phyloP scores from a whole-genome alignment of 2,113 vertebrate species.

The Silurus glanis region DNA sequence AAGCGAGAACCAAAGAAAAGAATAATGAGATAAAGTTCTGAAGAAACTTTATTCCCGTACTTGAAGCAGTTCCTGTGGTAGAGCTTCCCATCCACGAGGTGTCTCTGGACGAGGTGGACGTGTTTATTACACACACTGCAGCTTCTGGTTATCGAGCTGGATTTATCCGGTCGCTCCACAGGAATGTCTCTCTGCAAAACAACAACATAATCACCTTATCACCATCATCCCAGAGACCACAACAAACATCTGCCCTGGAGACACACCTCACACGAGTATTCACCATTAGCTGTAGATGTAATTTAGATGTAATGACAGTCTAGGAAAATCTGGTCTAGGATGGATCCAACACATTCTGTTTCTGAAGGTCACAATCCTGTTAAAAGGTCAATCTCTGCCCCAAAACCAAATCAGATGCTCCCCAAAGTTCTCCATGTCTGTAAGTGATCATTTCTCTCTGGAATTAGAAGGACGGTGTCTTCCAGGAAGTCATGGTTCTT shows the following conservation, averaged over 20 bases:
- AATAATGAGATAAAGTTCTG: not conserved
- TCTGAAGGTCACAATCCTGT: not conserved
- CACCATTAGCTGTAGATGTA: not conserved
- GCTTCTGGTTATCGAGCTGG: constrained; percentile 71
- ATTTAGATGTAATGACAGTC: not conserved
- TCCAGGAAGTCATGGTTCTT: no score
- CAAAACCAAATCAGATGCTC: not conserved
- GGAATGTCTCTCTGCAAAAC: constrained; percentile 53
- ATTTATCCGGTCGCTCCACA: constrained; percentile 54
- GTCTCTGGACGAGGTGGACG: constrained; percentile 91
- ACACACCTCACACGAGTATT: not conserved
- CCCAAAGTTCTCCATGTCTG: no score
- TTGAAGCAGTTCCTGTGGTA: constrained; percentile 95
- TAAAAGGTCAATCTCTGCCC: not conserved
- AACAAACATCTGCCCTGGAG: not conserved
- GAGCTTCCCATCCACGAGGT: constrained; percentile 86
- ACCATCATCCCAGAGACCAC: not conserved
- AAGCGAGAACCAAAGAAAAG: not conserved
- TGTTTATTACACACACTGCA: constrained; percentile 82
- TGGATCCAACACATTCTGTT: not conserved
- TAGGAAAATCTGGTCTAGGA: not conserved
- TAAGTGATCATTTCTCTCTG: no score
- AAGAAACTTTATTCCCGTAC: constrained; percentile 62
- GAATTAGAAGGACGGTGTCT: no score
- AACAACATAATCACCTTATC: not conserved